phyloP scores from a whole-genome alignment of 2,113 vertebrate genomes.

The Turdus rufiventris region DNA sequence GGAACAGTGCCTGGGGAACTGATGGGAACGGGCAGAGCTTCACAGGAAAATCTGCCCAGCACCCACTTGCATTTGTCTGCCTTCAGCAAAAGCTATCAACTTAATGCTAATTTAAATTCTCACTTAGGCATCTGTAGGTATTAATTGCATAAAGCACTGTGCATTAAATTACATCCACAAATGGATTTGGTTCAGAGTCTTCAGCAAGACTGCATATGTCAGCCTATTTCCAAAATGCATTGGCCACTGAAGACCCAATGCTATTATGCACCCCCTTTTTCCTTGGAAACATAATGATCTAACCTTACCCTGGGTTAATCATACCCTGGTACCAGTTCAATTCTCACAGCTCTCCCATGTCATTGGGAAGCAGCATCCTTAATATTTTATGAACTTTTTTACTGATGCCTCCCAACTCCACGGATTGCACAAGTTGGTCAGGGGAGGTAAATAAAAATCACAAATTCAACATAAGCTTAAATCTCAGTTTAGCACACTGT shows the following conservation, averaged over 20 bases:
- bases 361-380: background rate
- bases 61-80: background rate
- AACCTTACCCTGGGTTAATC: background rate
- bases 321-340: background rate
- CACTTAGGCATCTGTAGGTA: constrained; percentile 31
- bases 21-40: background rate
- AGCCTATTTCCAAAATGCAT: background rate
- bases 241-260: background rate
- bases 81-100: constrained; percentile 25
- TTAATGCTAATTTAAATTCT: constrained; percentile 45
- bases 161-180: constrained; percentile 17
- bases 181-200: background rate
- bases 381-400: background rate
- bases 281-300: background rate
- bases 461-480: background rate
- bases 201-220: background rate
- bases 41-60: background rate
- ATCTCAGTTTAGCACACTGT: background rate
- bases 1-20: background rate
- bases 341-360: background rate
- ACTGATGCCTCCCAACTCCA: background rate
- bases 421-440: background rate
- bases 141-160: constrained; percentile 35
- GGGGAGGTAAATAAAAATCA: background rate
- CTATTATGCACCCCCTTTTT: background rate